Evolutionary conservation across 92 coral and sea anemone genomes (phyloP).

Genomic region (Epizoanthus scotinus): DNA sequence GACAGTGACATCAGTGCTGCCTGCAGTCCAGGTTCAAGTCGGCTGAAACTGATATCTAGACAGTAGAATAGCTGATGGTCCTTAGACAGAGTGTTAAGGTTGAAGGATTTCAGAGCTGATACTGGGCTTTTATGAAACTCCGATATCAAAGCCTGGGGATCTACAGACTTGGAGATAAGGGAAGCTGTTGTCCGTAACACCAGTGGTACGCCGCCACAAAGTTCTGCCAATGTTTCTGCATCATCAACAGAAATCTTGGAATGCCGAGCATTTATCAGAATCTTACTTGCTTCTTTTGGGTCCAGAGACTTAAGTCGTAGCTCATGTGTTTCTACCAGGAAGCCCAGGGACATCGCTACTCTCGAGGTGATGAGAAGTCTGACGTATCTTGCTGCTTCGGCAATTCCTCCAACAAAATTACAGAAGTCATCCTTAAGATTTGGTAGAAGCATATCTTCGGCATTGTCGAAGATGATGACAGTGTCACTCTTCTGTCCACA

Average conservation of each 20-base stretch:
- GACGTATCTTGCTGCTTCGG: slow-evolving; percentile 75
- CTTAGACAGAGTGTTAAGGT: slow-evolving; percentile 74
- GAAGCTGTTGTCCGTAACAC: slow-evolving; percentile 92
- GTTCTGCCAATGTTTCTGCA: slow-evolving; percentile 76
- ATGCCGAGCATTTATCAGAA: slow-evolving; percentile 53
- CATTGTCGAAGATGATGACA: slow-evolving; percentile 91
- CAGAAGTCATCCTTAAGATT: slow-evolving; percentile 65
- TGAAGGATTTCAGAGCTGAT: slow-evolving; percentile 72
- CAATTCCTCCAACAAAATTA: slow-evolving; percentile 72
- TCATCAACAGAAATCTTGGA: slow-evolving; percentile 62
- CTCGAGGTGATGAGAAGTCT: slow-evolving; percentile 81
- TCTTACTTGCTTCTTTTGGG: slow-evolving; percentile 69
- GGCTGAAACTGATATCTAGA: slow-evolving; percentile 79
- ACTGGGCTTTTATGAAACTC: slow-evolving; percentile 92
- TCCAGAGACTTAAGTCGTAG: slow-evolving; percentile 62
- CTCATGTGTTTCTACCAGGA: slow-evolving; percentile 67
- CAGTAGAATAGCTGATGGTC: slow-evolving; percentile 90
- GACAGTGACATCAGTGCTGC: slow-evolving; percentile 76
- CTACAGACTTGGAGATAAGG: slow-evolving; percentile 75
- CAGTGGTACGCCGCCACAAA: slow-evolving; percentile 93
- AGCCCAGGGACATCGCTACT: slow-evolving; percentile 63
- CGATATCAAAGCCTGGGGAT: slow-evolving; percentile 75
- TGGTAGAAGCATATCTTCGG: slow-evolving; percentile 86
- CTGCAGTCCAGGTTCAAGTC: slow-evolving; percentile 74
- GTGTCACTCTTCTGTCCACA: slow-evolving; percentile 57